Conservation (phyloP, 2,113 vertebrate species). For the Lamprologus speciosus region DNA sequence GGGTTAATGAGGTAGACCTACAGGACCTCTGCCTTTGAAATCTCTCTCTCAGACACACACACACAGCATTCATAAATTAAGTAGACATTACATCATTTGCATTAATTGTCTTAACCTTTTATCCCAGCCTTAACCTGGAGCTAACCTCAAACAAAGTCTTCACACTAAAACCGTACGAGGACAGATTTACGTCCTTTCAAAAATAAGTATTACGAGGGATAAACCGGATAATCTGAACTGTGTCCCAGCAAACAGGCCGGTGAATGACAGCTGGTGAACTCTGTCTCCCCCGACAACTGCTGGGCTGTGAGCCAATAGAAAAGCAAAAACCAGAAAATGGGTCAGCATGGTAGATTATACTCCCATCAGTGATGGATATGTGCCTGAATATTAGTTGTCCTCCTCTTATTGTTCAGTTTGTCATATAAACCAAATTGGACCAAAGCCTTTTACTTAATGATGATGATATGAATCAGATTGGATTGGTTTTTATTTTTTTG, state of each 20-base stretch:
- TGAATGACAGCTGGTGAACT: constrained; percentile 44
- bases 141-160: background rate
- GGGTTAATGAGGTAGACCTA: background rate
- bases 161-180: background rate
- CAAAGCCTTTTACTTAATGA: constrained; percentile 35
- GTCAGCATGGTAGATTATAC: constrained; percentile 9
- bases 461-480: constrained; percentile 42
- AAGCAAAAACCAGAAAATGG: constrained; percentile 11
- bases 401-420: background rate
- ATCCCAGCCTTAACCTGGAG: background rate
- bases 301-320: constrained; percentile 11
- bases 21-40: background rate
- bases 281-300: background rate
- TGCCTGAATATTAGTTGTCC: background rate
- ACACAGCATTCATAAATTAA: background rate
- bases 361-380: background rate
- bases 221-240: constrained; percentile 8
- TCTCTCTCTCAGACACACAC: background rate
- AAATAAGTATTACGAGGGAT: background rate
- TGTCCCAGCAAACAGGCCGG: background rate
- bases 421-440: background rate
- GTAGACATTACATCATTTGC: background rate
- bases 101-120: background rate
- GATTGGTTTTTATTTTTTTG: background rate
- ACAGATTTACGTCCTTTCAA: background rate